Evolutionary conservation across 2,888 invertebrate species (phyloP).

Genomic region (Lomographa bimaculata): DNA sequence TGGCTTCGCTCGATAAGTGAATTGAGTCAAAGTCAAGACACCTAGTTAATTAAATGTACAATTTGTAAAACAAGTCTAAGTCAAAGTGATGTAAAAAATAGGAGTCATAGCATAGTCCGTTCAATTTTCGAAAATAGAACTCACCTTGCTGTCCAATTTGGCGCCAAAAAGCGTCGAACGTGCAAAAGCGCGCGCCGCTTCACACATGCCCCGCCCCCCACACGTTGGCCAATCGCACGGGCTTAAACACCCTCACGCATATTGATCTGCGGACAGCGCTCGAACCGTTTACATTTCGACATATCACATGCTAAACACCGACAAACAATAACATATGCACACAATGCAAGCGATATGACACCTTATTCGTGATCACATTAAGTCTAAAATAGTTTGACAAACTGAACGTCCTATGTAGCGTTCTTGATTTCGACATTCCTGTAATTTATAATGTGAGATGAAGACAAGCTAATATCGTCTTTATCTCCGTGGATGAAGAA

Average conservation of each 20-base stretch:
- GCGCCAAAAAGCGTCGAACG: slow-evolving; percentile 68
- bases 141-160: slow-evolving; percentile 49
- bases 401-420: slow-evolving; percentile 37
- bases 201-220: slow-evolving; percentile 74
- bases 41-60: too few relatives aligned
- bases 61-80: too few relatives aligned
- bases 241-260: slow-evolving; percentile 80
- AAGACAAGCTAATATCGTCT: slow-evolving; percentile 29
- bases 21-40: too few relatives aligned
- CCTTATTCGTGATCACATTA: slow-evolving; percentile 1
- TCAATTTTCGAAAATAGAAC: slow-evolving; percentile 54
- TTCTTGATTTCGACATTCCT: slow-evolving; percentile 30
- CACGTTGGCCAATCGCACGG: slow-evolving; percentile 75
- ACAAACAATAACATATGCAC: slow-evolving; percentile 77
- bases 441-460: slow-evolving; percentile 57
- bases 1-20: too few relatives aligned
- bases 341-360: slow-evolving; percentile 33
- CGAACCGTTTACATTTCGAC: slow-evolving; percentile 81
- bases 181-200: slow-evolving; percentile 66
- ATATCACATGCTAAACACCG: slow-evolving; percentile 82
- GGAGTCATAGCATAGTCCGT: too few relatives aligned
- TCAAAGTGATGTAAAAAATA: too few relatives aligned
- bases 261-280: slow-evolving; percentile 82
- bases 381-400: slow-evolving; percentile 31
- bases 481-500: slow-evolving; percentile 1